Evolutionary conservation across 2,888 invertebrate species (phyloP), one percentile per base, ranked within the genome.

Genomic region (Seira musarum): DNA sequence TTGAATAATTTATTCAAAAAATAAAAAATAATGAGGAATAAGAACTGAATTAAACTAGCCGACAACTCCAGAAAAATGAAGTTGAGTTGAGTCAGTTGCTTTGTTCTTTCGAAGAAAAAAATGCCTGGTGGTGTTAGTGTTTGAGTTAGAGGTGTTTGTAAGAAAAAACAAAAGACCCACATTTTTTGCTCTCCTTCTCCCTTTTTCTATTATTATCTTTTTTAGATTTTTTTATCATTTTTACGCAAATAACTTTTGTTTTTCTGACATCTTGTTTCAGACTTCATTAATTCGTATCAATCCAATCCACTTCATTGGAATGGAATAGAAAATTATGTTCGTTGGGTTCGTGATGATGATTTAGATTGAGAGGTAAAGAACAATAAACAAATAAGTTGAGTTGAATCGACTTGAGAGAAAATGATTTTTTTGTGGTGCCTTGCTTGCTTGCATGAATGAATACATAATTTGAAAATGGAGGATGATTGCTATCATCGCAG

Each of bases 191-290:
- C 40, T n/a, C n/a, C n/a, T n/a, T 25, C 2, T 69, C 57, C 15
- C 57, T 30, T 57, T 22, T 60, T 53, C 40, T 22, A 19, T 53
- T 49, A 24, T 72, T 70, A 60, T 70, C 57, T 21, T 57, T 40
- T 13, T 40, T 40, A 40, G 6, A 40, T 13, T 40, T 65, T 70
- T 66, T 19, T 10, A 25, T 40, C 21, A 65, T 77, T 77, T 24
- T 49, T 63, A 63, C 65, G 70, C 69, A 76, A 71, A 73, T 66
- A 60, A 70, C 64, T 77, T 65, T 21, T 76, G 49, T 76, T 76
- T 77, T 77, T 65, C 77, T 77, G 77, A 77, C 70, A 77, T 77
- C 70, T 77, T 71, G 77, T 77, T 77, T 70, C 66, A 77, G 63
- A 77, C 77, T 77, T 71, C 71, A 77, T 77, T 77, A 77, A 66